A percentile compares a stretch with the other conserved stretches of the same genome.
Conservation (phyloP, 2,113 vertebrate genomes). For the Centropus bengalensis region DNA sequence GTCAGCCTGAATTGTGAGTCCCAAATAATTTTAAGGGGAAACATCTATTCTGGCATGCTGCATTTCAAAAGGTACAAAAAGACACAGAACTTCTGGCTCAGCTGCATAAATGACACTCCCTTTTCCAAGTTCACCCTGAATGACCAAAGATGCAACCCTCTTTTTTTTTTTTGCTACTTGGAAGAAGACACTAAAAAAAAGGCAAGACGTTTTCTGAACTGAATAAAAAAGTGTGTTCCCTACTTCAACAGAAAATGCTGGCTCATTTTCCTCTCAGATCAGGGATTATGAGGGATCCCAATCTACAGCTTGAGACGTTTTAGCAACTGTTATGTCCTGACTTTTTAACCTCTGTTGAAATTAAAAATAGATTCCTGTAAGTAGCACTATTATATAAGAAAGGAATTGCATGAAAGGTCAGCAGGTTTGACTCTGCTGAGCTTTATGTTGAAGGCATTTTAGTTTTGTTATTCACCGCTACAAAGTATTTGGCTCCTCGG, state of each 20-base stretch:
- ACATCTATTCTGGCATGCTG: background rate
- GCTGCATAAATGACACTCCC: background rate
- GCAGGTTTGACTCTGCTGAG: background rate
- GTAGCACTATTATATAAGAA: fast-evolving
- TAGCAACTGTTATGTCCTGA: background rate
- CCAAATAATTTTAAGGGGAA: background rate
- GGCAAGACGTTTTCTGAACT: background rate
- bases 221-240: background rate
- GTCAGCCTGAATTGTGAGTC: fast-evolving
- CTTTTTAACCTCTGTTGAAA: background rate
- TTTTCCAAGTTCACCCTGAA: background rate
- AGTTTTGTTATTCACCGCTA: background rate
- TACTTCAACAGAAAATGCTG: background rate
- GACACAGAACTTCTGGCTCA: background rate
- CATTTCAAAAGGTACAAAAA: background rate
- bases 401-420: background rate
- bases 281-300: background rate
- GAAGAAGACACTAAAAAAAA: background rate
- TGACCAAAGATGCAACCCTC: fast-evolving
- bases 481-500: background rate
- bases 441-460: background rate
- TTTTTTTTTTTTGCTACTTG: background rate
- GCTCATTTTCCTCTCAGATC: background rate
- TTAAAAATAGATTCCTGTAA: background rate
- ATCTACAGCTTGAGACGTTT: background rate